These are phyloP conservation scores for Hemaris fuciformis DNA, from an alignment of 2,888 invertebrate genomes.

Conservation along the genomic window DNA sequence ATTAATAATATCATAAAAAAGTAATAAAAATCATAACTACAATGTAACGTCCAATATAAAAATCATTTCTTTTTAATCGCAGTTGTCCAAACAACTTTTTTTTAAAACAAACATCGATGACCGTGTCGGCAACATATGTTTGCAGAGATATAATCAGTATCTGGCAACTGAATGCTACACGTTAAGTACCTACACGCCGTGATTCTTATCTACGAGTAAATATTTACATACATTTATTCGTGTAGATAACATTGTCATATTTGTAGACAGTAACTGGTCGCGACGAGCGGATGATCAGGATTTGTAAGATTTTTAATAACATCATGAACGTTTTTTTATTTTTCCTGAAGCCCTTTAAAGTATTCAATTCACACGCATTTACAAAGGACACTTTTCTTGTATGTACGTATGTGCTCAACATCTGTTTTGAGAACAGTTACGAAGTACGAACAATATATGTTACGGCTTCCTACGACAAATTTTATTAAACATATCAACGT, in stretches of 20 bases:
- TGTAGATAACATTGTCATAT: background rate
- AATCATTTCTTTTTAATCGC: too few relatives aligned
- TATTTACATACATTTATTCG: background rate
- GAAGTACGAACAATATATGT: background rate
- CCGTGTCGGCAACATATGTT: background rate
- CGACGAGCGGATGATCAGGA: background rate
- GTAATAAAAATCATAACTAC: too few relatives aligned
- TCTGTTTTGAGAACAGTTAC: background rate
- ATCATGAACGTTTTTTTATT: background rate
- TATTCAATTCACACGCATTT: background rate
- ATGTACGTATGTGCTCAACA: too few relatives aligned
- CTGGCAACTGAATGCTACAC: background rate
- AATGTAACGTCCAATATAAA: too few relatives aligned
- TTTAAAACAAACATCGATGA: background rate
- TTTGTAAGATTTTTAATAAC: background rate
- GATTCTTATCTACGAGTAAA: background rate
- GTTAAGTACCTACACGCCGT: background rate
- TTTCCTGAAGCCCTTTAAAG: background rate
- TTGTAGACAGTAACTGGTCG: background rate
- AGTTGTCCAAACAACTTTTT: too few relatives aligned
- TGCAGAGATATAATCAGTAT: conserved; percentile 1
- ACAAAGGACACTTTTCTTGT: background rate
- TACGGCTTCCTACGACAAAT: background rate
- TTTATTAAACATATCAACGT: background rate
- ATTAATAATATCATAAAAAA: too few relatives aligned